These are phyloP conservation scores for Thecophora atra DNA, from an alignment of 2,888 invertebrate species.

Conservation along the genomic window DNA sequence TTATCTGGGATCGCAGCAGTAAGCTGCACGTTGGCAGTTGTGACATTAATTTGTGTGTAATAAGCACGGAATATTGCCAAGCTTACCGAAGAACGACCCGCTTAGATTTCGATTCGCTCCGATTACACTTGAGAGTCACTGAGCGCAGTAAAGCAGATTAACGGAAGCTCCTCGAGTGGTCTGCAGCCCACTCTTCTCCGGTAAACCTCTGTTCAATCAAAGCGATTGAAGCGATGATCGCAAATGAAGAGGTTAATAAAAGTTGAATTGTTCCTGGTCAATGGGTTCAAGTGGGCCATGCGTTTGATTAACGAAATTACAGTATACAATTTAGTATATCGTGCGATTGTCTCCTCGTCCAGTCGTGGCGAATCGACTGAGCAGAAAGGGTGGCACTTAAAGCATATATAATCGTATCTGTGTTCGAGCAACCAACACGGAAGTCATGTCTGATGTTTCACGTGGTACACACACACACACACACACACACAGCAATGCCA, in stretches of 20 bases:
- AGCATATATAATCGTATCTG: conserved; percentile 10
- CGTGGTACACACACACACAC: conserved; percentile 44
- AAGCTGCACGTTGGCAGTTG: background rate
- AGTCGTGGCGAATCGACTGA: background rate
- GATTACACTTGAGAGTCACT: conserved; percentile 3
- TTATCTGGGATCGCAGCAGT: background rate
- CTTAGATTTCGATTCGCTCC: background rate
- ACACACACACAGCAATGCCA: conserved; percentile 42
- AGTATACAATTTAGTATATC: too few relatives aligned
- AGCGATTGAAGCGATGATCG: too few relatives aligned
- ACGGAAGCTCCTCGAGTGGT: background rate
- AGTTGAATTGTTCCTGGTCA: too few relatives aligned
- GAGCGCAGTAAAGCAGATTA: background rate
- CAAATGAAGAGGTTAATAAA: too few relatives aligned
- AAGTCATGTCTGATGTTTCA: conserved; percentile 53
- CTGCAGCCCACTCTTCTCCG: too few relatives aligned
- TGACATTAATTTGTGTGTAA: background rate
- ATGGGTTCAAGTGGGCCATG: too few relatives aligned
- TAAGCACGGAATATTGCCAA: background rate
- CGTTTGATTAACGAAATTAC: too few relatives aligned
- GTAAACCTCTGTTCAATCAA: too few relatives aligned
- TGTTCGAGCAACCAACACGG: too few relatives aligned
- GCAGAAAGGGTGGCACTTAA: conserved; percentile 33
- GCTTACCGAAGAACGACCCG: background rate
- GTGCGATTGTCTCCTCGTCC: background rate